Evolutionary conservation across 1,140 invertebrate genomes (phyloP), one percentile per base, ranked within the genome.

Genomic region (Calycopis cecrops): DNA sequence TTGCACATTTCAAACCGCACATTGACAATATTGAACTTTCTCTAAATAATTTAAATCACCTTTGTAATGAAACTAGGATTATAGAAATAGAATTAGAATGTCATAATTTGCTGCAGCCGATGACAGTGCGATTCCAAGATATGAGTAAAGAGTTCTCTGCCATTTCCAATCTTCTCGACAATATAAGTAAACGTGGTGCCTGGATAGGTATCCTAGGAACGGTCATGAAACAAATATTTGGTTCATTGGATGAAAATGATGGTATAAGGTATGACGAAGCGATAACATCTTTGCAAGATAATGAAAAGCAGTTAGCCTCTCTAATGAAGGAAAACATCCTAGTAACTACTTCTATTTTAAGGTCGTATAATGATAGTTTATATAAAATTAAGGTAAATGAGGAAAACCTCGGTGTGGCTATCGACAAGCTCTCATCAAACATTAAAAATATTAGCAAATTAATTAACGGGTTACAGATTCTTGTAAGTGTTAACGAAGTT

Each of bases 201-300:
- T 62, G 59, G 64, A 16, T 66, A 40, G 61, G 61, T 9, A 59
- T 51, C 3, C 18, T 63, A 6, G n/a, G 67, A n/a, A 51, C 55
- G 6, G 1, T 63, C 11, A 55, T 42, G 3, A 69, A 69, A 53
- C 49, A 17, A 1, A 40, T 69, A 1, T 69, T 69, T 28, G 67
- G 67, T 6, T 59, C 57, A 11, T 40, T 67, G 38, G 55, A 67
- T 14, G 62, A 67, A 48, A 52, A 66, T 14, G 67, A 69, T 56
- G 63, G 57, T 8, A 35, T 51, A 17, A 53, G 21, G 11, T 67
- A 67, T 50, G 55, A 58, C 40, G 48, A 48, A 11, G 67, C 64
- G 11, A 60, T 69, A 38, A 28, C 40, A 17, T 48, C 37, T 40
- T 11, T 61, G 12, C 34, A 59, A 35, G 9, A 63, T 40, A 40